These are phyloP conservation scores for Anthophora plumipes DNA, from an alignment of 2,888 invertebrate species.

Conservation along the genomic window DNA sequence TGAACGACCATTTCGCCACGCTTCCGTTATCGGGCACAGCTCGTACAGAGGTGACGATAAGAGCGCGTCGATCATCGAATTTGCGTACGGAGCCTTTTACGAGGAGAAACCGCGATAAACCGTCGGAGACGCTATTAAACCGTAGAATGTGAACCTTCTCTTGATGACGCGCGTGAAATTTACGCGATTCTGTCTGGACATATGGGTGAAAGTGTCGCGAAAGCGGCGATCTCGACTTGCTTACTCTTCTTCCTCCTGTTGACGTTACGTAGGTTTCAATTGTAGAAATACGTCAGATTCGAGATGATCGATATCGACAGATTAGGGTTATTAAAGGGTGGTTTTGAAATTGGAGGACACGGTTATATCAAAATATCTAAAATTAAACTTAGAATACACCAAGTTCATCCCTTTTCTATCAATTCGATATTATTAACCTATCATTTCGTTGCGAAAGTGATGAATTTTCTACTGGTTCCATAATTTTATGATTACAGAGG, in stretches of 20 bases:
- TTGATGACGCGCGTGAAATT: slow-evolving; percentile 36
- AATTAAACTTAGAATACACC: too few species aligned
- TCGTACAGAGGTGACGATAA: slow-evolving; percentile 37
- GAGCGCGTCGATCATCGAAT: slow-evolving; percentile 46
- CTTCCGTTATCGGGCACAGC: slow-evolving; percentile 20
- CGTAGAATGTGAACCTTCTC: slow-evolving; percentile 31
- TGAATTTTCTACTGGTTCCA: too few species aligned
- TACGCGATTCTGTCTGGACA: slow-evolving; percentile 11
- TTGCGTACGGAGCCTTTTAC: slow-evolving; percentile 14
- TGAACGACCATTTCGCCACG: slow-evolving; percentile 21
- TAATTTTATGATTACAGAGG: too few species aligned
- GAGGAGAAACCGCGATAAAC: slow-evolving; percentile 42
- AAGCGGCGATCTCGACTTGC: slow-evolving; percentile 7
- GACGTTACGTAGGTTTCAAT: neutral
- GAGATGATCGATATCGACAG: neutral
- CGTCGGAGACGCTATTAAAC: slow-evolving; percentile 18
- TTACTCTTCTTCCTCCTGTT: neutral
- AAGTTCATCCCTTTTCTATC: too few species aligned
- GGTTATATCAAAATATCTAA: too few species aligned
- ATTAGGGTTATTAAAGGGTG: too few species aligned
- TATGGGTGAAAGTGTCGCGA: slow-evolving; percentile 16
- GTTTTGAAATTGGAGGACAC: neutral
- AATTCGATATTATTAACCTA: too few species aligned
- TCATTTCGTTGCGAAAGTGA: too few species aligned
- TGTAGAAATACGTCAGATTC: neutral